phyloP scores from a whole-genome alignment of 2,113 vertebrate genomes.

The Upupa epops region DNA sequence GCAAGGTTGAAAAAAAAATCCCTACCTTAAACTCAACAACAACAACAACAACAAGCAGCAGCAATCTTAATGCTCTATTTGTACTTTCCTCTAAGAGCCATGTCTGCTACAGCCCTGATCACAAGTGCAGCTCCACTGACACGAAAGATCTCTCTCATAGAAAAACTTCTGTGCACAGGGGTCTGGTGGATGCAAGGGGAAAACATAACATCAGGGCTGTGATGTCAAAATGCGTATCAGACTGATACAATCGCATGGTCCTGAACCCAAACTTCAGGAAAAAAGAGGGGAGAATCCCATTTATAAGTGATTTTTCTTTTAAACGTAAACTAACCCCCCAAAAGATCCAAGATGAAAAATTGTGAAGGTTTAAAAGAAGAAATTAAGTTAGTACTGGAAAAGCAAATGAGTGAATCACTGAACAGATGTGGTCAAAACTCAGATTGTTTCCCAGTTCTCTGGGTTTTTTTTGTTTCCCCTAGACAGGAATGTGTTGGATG shows the following conservation, averaged over 20 bases:
- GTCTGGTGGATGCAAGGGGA: neutral
- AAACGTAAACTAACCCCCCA: neutral
- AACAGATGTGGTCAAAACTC: neutral
- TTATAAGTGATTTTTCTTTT: neutral
- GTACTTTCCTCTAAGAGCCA: neutral
- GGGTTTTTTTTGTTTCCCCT: neutral
- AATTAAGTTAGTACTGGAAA: neutral
- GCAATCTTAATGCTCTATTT: too few species aligned
- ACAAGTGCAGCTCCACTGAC: neutral
- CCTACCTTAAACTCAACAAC: neutral
- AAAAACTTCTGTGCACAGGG: neutral
- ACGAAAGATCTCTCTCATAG: neutral
- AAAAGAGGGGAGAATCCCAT: neutral
- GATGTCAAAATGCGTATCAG: neutral
- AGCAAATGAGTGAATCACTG: neutral
- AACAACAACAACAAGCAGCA: too few species aligned
- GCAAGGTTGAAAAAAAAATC: neutral
- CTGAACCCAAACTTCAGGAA: neutral
- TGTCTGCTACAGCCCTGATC: neutral
- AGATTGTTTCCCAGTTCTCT: neutral
- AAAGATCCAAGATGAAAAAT: neutral
- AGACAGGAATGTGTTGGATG: neutral
- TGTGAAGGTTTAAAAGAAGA: neutral
- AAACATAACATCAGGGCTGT: rapidly evolving
- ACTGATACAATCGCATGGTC: neutral